Percentiles rank a stretch among this genome's conserved stretches.
Conservation (phyloP, 2,797 vertebrate species). For the Sebastes trivittatus region DNA sequence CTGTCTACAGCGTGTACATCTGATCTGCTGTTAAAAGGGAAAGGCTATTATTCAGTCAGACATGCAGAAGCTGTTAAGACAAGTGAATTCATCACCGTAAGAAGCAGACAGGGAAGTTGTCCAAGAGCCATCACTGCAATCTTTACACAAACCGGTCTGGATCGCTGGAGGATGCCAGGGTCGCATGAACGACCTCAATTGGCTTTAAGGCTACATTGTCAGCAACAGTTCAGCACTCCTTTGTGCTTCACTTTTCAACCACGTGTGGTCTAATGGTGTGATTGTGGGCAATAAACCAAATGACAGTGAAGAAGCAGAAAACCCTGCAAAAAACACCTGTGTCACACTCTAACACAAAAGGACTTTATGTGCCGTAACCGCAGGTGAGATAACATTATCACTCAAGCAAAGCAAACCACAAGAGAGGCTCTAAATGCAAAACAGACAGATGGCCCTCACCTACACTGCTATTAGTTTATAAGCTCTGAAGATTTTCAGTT, state of each 20-base stretch:
- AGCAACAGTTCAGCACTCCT: slow-evolving; percentile 21
- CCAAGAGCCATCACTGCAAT: not conserved
- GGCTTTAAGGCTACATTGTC: slow-evolving; percentile 20
- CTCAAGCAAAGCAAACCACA: slow-evolving; percentile 1
- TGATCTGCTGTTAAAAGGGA: slow-evolving; percentile 59
- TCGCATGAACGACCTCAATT: slow-evolving; percentile 16
- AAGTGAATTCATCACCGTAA: slow-evolving; percentile 15
- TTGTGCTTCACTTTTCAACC: slow-evolving; percentile 19
- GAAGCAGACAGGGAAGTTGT: slow-evolving; percentile 2
- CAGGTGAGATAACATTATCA: slow-evolving; percentile 29
- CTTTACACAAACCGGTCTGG: not conserved
- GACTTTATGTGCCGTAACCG: not conserved
- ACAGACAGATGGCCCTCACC: not conserved
- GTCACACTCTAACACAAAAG: slow-evolving; percentile 1
- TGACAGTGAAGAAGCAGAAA: not conserved
- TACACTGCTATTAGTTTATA: slow-evolving; percentile 16
- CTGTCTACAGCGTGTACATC: slow-evolving; percentile 55
- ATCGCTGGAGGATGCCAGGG: slow-evolving; percentile 3
- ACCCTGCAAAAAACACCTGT: slow-evolving; percentile 24
- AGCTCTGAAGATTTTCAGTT: slow-evolving; percentile 23
- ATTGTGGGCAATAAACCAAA: slow-evolving; percentile 42
- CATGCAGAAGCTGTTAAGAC: slow-evolving; percentile 24
- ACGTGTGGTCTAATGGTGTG: slow-evolving; percentile 17
- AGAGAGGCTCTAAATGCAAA: slow-evolving; percentile 14
- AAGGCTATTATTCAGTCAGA: slow-evolving; percentile 39